phyloP scores from a whole-genome alignment of 2,797 vertebrate genomes.

The Loriculus beryllinus region DNA sequence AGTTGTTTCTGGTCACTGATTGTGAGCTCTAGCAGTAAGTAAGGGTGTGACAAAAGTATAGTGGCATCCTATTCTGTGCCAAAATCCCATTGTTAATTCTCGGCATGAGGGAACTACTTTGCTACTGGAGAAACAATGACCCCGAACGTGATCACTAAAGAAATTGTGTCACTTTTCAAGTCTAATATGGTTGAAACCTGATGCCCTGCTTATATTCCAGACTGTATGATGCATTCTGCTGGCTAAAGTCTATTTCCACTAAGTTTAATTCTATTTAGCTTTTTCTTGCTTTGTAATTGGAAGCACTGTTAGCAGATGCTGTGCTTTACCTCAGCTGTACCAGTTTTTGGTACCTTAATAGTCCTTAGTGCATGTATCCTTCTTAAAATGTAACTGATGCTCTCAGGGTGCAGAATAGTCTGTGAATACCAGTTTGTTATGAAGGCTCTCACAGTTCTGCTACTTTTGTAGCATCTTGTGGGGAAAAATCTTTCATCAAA shows the following conservation, averaged over 20 bases:
- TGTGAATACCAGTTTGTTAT: neutral
- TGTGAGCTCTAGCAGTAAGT: neutral
- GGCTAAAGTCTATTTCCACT: neutral
- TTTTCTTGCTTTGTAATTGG: neutral
- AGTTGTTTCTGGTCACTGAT: neutral
- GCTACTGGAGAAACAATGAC: neutral
- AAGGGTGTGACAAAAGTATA: neutral
- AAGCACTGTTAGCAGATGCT: neutral
- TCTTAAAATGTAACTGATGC: neutral
- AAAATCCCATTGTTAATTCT: neutral
- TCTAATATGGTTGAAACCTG: neutral
- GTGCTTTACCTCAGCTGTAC: neutral
- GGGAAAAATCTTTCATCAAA: neutral
- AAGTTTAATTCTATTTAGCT: neutral
- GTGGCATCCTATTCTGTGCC: neutral
- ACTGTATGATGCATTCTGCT: conserved; percentile 16
- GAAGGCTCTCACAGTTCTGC: neutral
- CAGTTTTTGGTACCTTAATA: neutral
- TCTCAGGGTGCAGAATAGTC: neutral
- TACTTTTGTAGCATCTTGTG: neutral
- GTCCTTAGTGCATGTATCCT: neutral
- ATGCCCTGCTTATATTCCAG: conserved; percentile 21
- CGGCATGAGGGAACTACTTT: neutral
- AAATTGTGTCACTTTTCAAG: neutral
- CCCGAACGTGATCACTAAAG: neutral